Conservation (phyloP, 2,113 vertebrate genomes). For the Psittacus erithacus region DNA sequence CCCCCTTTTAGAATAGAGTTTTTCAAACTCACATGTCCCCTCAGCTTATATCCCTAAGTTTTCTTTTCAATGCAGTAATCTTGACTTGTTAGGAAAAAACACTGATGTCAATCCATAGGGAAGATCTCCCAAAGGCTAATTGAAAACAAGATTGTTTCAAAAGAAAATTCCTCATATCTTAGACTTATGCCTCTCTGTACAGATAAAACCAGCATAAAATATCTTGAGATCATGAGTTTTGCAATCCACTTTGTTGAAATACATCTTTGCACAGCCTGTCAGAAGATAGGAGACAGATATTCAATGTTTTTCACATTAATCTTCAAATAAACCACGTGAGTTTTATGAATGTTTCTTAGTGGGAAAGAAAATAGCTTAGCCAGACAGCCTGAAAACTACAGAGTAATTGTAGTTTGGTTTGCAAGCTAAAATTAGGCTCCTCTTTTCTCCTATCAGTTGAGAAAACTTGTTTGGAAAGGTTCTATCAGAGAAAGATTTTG, state of each 20-base stretch:
- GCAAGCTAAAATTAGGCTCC: conserved; percentile 2
- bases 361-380: conserved; percentile 34
- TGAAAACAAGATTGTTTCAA: neutral
- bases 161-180: conserved; percentile 31
- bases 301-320: conserved; percentile 19
- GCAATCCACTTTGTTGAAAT: conserved; percentile 4
- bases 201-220: conserved; percentile 12
- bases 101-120: neutral
- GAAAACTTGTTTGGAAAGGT: conserved; percentile 44
- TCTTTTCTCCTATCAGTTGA: conserved; percentile 20
- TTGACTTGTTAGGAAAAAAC: neutral
- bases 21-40: neutral
- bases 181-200: neutral
- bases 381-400: conserved; percentile 38
- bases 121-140: neutral
- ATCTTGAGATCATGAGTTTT: conserved; percentile 27
- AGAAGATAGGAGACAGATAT: conserved; percentile 28
- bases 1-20: accelerated
- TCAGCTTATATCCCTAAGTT: neutral
- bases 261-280: conserved; percentile 25
- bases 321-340: conserved; percentile 29
- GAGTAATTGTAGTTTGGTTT: neutral
- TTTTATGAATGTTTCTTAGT: conserved; percentile 25
- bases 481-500: conserved; percentile 55
- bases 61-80: neutral